Evolutionary conservation across 1,140 invertebrate species (phyloP).

Genomic region (Ganaspis sp.): DNA sequence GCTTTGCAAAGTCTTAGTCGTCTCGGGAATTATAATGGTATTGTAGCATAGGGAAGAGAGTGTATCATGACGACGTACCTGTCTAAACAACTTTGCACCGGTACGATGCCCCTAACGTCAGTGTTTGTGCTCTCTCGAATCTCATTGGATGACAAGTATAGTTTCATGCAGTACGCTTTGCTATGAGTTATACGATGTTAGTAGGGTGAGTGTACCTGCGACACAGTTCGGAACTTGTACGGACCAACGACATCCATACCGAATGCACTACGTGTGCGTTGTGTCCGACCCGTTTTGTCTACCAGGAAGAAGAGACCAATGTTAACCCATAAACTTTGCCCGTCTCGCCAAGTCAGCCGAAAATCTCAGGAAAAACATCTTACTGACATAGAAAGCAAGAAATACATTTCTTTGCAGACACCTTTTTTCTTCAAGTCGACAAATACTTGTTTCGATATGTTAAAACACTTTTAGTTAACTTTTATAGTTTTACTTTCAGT

Average conservation of each 20-base stretch:
- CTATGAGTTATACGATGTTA: slow-evolving; percentile 34
- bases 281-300: slow-evolving; percentile 61
- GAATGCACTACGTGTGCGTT: slow-evolving; percentile 52
- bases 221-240: slow-evolving; percentile 62
- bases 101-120: slow-evolving; percentile 41
- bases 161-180: slow-evolving; percentile 56
- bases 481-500: too few species aligned
- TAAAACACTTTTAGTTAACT: too few species aligned
- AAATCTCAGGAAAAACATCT: slow-evolving; percentile 21
- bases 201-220: slow-evolving; percentile 52
- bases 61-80: slow-evolving; percentile 59
- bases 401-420: background rate
- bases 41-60: slow-evolving; percentile 47
- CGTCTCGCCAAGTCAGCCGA: slow-evolving; percentile 12
- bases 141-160: slow-evolving; percentile 65
- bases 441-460: too few species aligned
- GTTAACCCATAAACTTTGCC: background rate
- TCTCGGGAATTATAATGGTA: slow-evolving; percentile 60
- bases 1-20: slow-evolving; percentile 46
- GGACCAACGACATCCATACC: slow-evolving; percentile 57
- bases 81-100: slow-evolving; percentile 66
- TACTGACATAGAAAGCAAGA: slow-evolving; percentile 4
- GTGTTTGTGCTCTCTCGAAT: slow-evolving; percentile 46
- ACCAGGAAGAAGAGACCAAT: slow-evolving; percentile 41
- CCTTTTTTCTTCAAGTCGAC: background rate